Percentiles rank a stretch among this genome's conserved stretches.
Evolutionary conservation across 2,888 invertebrate genomes (phyloP).

Genomic region (Xylocampa areola): DNA sequence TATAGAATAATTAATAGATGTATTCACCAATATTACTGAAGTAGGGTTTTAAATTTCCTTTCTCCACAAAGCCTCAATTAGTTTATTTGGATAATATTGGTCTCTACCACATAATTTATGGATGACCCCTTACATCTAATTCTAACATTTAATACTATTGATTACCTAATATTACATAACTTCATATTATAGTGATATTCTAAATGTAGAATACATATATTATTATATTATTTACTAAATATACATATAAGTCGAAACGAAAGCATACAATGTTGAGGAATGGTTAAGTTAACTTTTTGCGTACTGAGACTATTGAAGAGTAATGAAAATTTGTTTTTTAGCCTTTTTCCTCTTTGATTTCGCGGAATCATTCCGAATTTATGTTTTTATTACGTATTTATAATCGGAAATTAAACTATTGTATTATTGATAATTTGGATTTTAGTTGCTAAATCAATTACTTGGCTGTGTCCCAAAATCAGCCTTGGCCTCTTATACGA

Average conservation of each 20-base stretch:
- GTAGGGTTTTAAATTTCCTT: too few species aligned
- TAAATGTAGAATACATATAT: constrained; percentile 57
- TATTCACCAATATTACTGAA: not conserved
- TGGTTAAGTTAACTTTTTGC: constrained; percentile 44
- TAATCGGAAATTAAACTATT: too few species aligned
- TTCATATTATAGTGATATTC: constrained; percentile 56
- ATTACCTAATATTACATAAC: constrained; percentile 60
- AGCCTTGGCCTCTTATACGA: too few species aligned
- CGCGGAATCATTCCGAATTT: too few species aligned
- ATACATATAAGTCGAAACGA: constrained; percentile 56
- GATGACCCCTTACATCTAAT: constrained; percentile 42
- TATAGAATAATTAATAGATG: too few species aligned
- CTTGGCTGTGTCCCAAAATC: too few species aligned
- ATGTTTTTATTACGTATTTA: too few species aligned
- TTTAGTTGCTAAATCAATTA: too few species aligned
- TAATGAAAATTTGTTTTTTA: not conserved
- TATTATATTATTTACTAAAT: constrained; percentile 57
- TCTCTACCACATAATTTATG: constrained; percentile 38
- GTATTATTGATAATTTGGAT: too few species aligned
- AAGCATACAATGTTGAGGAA: constrained; percentile 57
- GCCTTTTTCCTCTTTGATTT: too few species aligned
- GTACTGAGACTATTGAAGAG: constrained; percentile 8
- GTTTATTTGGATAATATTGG: not conserved
- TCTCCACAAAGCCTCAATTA: too few species aligned
- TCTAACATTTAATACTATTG: constrained; percentile 60